Percentiles rank a stretch among this genome's conserved stretches.
These are phyloP conservation scores for Slavum lentiscoides DNA, from an alignment of 2,888 invertebrate genomes.

Conservation along the genomic window DNA sequence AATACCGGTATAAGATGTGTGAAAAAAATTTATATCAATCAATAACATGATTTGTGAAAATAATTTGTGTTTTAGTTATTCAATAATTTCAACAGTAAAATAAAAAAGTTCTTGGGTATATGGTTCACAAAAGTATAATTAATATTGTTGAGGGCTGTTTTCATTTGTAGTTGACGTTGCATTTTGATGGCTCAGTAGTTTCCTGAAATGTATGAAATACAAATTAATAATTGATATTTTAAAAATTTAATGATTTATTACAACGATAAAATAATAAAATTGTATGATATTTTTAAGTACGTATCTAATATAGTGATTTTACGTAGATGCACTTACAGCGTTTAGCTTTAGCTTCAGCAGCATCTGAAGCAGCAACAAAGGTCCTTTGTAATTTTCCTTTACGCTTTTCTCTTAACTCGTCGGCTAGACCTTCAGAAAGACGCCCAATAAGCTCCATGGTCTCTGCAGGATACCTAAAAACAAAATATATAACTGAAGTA, in stretches of 20 bases:
- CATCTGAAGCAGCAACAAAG: slow-evolving; percentile 76
- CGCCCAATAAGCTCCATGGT: slow-evolving; percentile 79
- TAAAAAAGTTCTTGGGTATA: too few relatives aligned
- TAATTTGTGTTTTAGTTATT: too few relatives aligned
- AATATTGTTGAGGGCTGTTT: neutral
- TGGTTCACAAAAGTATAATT: too few relatives aligned
- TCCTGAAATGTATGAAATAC: neutral
- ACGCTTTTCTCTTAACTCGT: slow-evolving; percentile 70
- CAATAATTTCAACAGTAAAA: too few relatives aligned
- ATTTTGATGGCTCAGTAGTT: too few relatives aligned
- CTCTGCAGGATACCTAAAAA: slow-evolving; percentile 73
- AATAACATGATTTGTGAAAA: too few relatives aligned
- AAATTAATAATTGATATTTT: neutral
- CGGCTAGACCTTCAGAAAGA: slow-evolving; percentile 74
- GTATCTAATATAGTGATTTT: neutral
- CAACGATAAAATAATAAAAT: too few relatives aligned
- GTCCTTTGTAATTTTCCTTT: slow-evolving; percentile 71
- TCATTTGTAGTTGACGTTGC: neutral
- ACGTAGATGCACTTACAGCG: slow-evolving; percentile 26
- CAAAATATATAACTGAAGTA: neutral
- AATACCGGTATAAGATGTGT: too few relatives aligned
- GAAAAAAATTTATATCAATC: too few relatives aligned
- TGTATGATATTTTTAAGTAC: too few relatives aligned
- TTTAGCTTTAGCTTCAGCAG: slow-evolving; percentile 74
- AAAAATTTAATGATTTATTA: too few relatives aligned